These are phyloP conservation scores for Frieseomelitta varia DNA, from an alignment of 1,140 invertebrate genomes.

Conservation along the genomic window DNA sequence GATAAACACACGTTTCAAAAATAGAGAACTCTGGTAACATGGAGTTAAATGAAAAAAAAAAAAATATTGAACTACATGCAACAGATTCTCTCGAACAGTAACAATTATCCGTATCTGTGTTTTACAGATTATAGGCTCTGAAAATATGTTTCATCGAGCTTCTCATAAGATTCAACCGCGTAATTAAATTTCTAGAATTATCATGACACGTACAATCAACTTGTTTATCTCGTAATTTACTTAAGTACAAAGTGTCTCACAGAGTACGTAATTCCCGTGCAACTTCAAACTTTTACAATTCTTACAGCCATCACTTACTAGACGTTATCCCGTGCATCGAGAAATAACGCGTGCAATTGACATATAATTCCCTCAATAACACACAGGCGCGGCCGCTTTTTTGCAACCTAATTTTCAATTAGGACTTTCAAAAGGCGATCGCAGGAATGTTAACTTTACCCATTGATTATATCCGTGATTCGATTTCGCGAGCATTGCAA, in stretches of 20 bases:
- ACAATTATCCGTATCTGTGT: too few species aligned
- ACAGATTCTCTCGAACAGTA: too few species aligned
- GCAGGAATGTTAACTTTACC: not conserved
- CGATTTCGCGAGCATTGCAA: not conserved
- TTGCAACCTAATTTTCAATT: not conserved
- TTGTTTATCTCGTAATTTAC: not conserved
- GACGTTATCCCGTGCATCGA: not conserved
- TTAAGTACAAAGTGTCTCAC: not conserved
- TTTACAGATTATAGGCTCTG: not conserved
- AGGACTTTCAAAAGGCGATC: not conserved
- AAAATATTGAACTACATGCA: too few species aligned
- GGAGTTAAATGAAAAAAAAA: too few species aligned
- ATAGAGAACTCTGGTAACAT: too few species aligned
- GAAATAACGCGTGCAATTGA: not conserved
- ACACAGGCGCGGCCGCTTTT: not conserved
- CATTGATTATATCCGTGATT: not conserved
- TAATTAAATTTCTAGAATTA: not conserved
- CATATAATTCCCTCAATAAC: not conserved
- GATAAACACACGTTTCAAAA: too few species aligned
- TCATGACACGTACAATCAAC: too few species aligned
- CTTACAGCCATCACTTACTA: not conserved
- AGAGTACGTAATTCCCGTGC: too few species aligned
- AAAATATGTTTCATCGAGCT: not conserved
- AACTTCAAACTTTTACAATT: not conserved
- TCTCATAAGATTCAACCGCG: not conserved